Evolutionary conservation across 2,888 invertebrate genomes (phyloP).

Genomic region (Dolichopus griseipennis): DNA sequence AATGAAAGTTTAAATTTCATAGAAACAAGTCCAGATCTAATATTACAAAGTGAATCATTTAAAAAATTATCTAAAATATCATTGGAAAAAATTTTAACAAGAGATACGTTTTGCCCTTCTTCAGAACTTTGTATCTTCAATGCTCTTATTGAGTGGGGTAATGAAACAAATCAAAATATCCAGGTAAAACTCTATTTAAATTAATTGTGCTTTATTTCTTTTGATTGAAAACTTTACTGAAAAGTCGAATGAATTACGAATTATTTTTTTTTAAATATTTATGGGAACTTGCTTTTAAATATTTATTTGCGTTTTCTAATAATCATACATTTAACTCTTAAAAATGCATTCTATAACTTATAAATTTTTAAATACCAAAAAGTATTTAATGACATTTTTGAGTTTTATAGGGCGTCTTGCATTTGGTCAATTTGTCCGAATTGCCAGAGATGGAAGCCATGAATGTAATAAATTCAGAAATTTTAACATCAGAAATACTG

Average conservation of each 20-base stretch:
- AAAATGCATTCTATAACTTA: too few species aligned
- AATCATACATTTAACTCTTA: too few species aligned
- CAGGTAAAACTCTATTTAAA: too few species aligned
- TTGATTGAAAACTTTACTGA: too few species aligned
- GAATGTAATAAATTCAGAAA: conserved; percentile 93
- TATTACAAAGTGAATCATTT: conserved; percentile 78
- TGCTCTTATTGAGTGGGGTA: conserved; percentile 80
- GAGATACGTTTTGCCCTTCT: conserved; percentile 88
- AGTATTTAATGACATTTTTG: too few species aligned
- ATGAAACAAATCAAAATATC: conserved; percentile 52
- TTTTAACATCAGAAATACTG: too few species aligned
- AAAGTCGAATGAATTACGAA: too few species aligned
- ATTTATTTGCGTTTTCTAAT: too few species aligned
- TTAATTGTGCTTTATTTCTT: too few species aligned
- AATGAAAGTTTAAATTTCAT: conserved; percentile 82
- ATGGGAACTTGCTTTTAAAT: too few species aligned
- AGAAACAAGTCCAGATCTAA: conserved; percentile 78
- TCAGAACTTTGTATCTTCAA: conserved; percentile 92
- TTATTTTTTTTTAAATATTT: too few species aligned
- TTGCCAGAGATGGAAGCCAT: conserved; percentile 89
- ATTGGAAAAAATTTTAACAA: conserved; percentile 71
- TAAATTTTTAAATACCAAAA: too few species aligned
- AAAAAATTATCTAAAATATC: conserved; percentile 67
- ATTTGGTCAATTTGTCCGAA: conserved; percentile 70
- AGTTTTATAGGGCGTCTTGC: conserved; percentile 48